Conservation (phyloP, 2,113 vertebrate species). For the Alethe castanea region DNA sequence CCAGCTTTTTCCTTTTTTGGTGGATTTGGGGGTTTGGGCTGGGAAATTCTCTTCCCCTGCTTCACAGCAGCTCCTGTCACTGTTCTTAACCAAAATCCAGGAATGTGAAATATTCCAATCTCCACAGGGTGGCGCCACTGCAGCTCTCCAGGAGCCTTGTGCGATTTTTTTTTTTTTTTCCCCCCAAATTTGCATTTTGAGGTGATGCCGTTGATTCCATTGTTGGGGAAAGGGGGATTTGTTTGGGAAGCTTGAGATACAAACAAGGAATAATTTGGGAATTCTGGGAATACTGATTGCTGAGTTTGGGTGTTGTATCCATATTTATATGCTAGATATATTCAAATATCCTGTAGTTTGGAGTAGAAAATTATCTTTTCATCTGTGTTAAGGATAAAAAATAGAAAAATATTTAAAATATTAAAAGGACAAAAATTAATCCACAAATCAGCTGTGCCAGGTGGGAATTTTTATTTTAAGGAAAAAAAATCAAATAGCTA, state of each 20-base stretch:
- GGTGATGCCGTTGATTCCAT: rapidly evolving
- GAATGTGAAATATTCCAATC: not conserved
- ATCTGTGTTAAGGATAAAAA: not conserved
- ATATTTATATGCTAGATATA: rapidly evolving
- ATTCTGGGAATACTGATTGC: not conserved
- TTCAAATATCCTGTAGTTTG: not conserved
- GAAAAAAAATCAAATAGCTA: rapidly evolving
- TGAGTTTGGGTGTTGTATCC: not conserved
- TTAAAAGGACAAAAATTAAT: not conserved
- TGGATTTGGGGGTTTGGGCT: not conserved
- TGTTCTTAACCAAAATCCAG: rapidly evolving
- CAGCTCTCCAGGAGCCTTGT: not conserved
- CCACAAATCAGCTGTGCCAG: not conserved
- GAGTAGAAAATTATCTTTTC: not conserved
- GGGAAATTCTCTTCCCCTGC: not conserved
- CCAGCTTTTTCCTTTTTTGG: rapidly evolving
- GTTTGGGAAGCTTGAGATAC: not conserved
- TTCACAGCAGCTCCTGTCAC: too few species aligned
- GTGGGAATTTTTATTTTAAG: not conserved
- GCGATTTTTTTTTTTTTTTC: not conserved
- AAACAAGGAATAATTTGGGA: not conserved
- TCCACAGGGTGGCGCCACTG: not conserved
- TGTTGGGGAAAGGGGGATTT: not conserved
- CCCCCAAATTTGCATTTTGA: not conserved
- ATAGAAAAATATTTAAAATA: not conserved